Base-by-base conservation (phyloP, 2,797 vertebrate species). In the Chromis chromis region DNA sequence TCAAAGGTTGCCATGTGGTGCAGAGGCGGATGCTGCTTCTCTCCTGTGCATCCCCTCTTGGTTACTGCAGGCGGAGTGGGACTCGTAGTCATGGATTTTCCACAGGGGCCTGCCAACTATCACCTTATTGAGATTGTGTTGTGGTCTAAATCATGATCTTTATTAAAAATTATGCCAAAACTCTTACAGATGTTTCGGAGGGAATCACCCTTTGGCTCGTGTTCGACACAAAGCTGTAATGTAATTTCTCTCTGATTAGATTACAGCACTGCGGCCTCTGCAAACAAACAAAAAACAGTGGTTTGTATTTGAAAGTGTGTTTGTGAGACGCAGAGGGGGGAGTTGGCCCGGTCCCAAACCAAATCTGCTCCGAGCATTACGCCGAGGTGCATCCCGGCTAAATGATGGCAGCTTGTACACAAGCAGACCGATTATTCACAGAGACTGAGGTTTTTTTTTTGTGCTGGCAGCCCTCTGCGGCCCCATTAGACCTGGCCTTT, bases 401-500 rank as follows among this genome's bases (percentile, higher is more conserved):
- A 84, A 82, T 65, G 83, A 82, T 68, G 64, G 73, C 24, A 22
- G 74, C 79, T 72, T 66, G 63, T 78, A 79, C 71, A 85, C 79
- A 78, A 76, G 81, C 50, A 16, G 70, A 57, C 70, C 74, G 53
- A 82, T 91, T 86, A 87, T 63, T 90, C 83, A 79, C 66, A 9
- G n/a, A 17, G 8, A 49, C 67, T 67, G 76, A 82, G 71, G 71
- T 75, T 67, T 88, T 86, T 87, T 88, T 87, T 85, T 77, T 78
- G 78, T 17, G 79, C 76, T 76, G 88, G 86, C 75, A 77, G 84
- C 71, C 75, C 79, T 81, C 76, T 49, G 79, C 8, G 69, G 81
- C 77, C 88, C 86, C 85, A 84, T 86, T 83, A 88, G 83, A 83
- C 75, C 44, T 61, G 81, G 78, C 82, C 88, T 87, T 83, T 88